Percentiles rank a stretch among this genome's conserved stretches.
These are phyloP conservation scores for Drosophila arizonae DNA, from an alignment of 1,140 invertebrate genomes.

Conservation along the genomic window DNA sequence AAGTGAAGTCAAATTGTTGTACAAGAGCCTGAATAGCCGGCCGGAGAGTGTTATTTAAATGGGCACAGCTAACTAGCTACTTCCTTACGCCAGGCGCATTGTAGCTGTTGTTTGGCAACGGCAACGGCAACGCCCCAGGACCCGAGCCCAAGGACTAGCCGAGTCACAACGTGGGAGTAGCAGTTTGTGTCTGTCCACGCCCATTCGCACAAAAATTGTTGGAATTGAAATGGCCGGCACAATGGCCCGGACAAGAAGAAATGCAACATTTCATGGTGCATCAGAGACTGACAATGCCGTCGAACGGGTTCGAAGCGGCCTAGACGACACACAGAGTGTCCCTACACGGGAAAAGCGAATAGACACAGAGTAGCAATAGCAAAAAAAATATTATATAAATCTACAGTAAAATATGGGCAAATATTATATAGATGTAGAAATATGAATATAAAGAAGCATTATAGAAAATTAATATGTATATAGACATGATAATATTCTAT, in stretches of 20 bases:
- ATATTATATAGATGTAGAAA: too few relatives aligned
- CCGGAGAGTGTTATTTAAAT: constrained; percentile 61
- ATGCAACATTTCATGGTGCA: constrained; percentile 66
- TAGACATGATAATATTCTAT: too few relatives aligned
- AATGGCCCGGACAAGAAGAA: constrained; percentile 10
- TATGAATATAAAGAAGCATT: too few relatives aligned
- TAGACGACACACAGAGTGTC: background rate
- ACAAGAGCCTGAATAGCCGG: constrained; percentile 15
- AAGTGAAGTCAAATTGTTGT: constrained; percentile 32
- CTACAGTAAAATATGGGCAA: background rate
- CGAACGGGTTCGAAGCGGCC: constrained; percentile 1
- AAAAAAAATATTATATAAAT: too few relatives aligned
- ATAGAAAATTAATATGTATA: too few relatives aligned
- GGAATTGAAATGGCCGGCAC: constrained; percentile 41
- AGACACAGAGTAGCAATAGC: background rate
- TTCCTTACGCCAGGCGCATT: constrained; percentile 71
- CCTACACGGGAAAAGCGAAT: background rate
- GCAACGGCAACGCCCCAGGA: constrained; percentile 24
- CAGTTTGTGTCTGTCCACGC: constrained; percentile 63
- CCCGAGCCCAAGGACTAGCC: background rate
- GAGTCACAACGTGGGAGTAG: constrained; percentile 18
- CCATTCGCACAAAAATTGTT: constrained; percentile 49
- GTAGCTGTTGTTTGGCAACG: constrained; percentile 48
- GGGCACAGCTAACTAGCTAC: constrained; percentile 73
- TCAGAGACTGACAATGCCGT: constrained; percentile 5